phyloP scores from a whole-genome alignment of 2,113 vertebrate genomes.

The Podocnemis expansa region DNA sequence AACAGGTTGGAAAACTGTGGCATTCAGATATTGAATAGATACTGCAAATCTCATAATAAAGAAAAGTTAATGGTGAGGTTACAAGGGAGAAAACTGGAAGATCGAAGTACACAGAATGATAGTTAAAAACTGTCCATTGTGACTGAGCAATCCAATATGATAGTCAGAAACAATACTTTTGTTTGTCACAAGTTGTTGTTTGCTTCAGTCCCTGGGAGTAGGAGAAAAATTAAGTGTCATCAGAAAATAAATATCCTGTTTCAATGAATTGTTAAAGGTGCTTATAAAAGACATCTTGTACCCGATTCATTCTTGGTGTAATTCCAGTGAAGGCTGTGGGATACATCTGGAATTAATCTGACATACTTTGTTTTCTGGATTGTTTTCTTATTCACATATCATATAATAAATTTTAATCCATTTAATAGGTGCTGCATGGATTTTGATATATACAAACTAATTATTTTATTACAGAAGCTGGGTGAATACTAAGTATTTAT shows the following conservation, averaged over 20 bases:
- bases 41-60: neutral
- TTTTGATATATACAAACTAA: neutral
- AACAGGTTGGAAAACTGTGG: neutral
- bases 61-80: constrained; percentile 21
- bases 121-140: neutral
- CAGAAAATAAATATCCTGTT: neutral
- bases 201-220: constrained; percentile 16
- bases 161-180: constrained; percentile 13
- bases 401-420: neutral
- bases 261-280: neutral
- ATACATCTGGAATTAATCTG: constrained; percentile 5
- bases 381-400: neutral
- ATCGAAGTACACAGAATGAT: neutral
- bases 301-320: constrained; percentile 29
- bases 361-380: neutral
- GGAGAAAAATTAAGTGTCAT: constrained; percentile 24
- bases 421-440: neutral
- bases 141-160: neutral
- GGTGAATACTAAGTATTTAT: neutral
- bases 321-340: neutral
- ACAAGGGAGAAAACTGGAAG: neutral
- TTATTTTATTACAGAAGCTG: neutral
- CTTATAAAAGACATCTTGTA: constrained; percentile 14
- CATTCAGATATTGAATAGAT: neutral
- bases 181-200: neutral